These are phyloP conservation scores for Onychostruthus taczanowskii DNA, from an alignment of 2,113 vertebrate genomes.

Conservation along the genomic window DNA sequence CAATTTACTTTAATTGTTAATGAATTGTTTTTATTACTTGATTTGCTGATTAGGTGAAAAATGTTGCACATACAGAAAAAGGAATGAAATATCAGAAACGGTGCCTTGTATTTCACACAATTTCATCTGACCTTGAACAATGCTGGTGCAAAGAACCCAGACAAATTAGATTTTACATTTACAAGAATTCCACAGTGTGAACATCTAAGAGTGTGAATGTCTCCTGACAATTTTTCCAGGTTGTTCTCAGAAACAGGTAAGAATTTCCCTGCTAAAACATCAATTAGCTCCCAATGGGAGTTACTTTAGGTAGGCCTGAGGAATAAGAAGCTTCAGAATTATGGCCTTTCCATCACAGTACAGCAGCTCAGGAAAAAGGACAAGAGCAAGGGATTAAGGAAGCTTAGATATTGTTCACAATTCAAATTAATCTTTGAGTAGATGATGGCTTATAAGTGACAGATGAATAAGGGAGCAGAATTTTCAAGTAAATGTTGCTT, in stretches of 20 bases:
- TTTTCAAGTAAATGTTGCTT: slow-evolving; percentile 41
- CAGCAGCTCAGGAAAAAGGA: slow-evolving; percentile 52
- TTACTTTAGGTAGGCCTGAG: slow-evolving; percentile 34
- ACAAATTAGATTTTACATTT: slow-evolving; percentile 47
- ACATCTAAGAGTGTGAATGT: slow-evolving; percentile 18
- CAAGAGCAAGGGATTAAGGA: slow-evolving; percentile 61
- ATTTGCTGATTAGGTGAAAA: not conserved
- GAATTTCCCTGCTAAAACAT: slow-evolving; percentile 40
- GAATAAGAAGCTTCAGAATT: slow-evolving; percentile 51
- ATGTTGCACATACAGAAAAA: not conserved
- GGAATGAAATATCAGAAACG: not conserved
- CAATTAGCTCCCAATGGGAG: slow-evolving; percentile 16
- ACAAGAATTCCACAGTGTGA: slow-evolving; percentile 18
- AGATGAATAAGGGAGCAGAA: slow-evolving; percentile 44
- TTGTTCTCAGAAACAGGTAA: slow-evolving; percentile 47
- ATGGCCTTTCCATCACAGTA: slow-evolving; percentile 10
- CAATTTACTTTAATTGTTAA: not conserved
- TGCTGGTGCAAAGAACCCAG: not conserved
- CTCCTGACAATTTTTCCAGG: slow-evolving; percentile 50
- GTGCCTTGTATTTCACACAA: not conserved
- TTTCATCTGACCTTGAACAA: slow-evolving; percentile 42
- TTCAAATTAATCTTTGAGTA: slow-evolving; percentile 59
- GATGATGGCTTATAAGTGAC: slow-evolving; percentile 43
- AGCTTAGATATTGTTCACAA: slow-evolving; percentile 61
- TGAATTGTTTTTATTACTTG: not conserved